Percentiles rank a stretch among this genome's conserved stretches.
Evolutionary conservation across 2,797 vertebrate genomes (phyloP).

Genomic region (Allobates femoralis): DNA sequence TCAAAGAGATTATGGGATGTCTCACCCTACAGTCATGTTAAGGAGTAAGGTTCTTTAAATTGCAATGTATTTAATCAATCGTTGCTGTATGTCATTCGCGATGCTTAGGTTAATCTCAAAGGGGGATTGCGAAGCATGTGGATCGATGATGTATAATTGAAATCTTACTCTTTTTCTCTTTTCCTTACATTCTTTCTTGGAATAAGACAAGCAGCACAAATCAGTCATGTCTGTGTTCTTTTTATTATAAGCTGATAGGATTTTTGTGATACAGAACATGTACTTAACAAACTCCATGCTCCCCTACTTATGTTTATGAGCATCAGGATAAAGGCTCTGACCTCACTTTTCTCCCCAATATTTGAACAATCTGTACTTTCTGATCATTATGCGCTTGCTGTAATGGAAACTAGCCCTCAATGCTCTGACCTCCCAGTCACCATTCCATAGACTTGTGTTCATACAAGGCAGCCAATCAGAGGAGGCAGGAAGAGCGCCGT

Average conservation of each 20-base stretch:
- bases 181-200: not conserved
- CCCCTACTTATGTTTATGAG: no score
- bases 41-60: constrained; percentile 4
- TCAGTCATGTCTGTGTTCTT: not conserved
- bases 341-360: no score
- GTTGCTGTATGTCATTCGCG: not conserved
- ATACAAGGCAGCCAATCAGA: no score
- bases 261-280: not conserved
- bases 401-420: no score
- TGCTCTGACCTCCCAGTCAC: no score
- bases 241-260: not conserved
- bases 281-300: not conserved
- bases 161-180: not conserved
- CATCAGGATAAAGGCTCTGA: no score
- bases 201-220: not conserved
- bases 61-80: constrained; percentile 5
- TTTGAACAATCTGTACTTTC: no score
- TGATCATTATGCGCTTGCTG: no score
- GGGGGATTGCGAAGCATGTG: not conserved
- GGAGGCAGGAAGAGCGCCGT: no score
- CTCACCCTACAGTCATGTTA: not conserved
- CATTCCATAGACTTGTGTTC: no score
- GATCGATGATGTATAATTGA: constrained; percentile 11
- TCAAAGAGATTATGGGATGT: not conserved
- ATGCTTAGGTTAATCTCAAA: constrained; percentile 2